Percentiles rank a stretch among this genome's conserved stretches.
Conservation (phyloP, 64 coral and sea anemone genomes). For the Stylophora pistillata region DNA sequence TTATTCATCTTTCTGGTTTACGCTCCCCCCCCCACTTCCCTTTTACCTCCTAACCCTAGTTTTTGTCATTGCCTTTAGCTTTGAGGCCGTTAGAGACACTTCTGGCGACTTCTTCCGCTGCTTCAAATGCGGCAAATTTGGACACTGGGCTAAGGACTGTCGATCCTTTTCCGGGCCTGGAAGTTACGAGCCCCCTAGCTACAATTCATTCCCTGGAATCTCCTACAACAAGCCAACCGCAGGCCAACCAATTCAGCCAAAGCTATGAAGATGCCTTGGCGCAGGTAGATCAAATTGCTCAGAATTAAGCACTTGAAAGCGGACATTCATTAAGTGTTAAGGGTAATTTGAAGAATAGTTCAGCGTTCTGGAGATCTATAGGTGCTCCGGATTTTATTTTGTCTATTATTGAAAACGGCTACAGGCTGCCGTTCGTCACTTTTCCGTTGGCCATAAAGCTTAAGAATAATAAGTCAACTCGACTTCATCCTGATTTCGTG, state of each 20-base stretch:
- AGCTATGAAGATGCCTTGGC: conserved; percentile 35
- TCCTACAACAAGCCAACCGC: conserved; percentile 7
- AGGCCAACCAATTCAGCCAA: conserved; percentile 5
- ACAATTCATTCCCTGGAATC: conserved; percentile 14
- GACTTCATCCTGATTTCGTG: conserved; percentile 31
- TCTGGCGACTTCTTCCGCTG: background rate
- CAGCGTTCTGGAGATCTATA: conserved; percentile 17
- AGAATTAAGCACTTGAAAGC: conserved; percentile 24
- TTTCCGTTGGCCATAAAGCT: background rate
- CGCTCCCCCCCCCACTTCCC: too few species aligned
- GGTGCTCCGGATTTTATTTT: conserved; percentile 34
- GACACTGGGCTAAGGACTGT: conserved; percentile 51
- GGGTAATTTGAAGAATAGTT: background rate
- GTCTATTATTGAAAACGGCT: conserved; percentile 31
- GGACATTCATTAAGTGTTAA: conserved; percentile 12
- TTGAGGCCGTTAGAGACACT: conserved; percentile 1
- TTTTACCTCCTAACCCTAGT: background rate
- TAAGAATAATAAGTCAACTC: conserved; percentile 41
- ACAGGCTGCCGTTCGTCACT: conserved; percentile 22
- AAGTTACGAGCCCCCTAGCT: conserved; percentile 6
- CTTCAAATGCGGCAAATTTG: conserved; percentile 1
- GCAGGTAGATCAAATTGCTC: conserved; percentile 3
- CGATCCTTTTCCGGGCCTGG: conserved; percentile 8
- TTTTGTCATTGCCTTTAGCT: background rate
- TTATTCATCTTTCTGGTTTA: too few species aligned